Evolutionary conservation across 2,888 invertebrate genomes (phyloP).

Genomic region (Orthosia incerta): DNA sequence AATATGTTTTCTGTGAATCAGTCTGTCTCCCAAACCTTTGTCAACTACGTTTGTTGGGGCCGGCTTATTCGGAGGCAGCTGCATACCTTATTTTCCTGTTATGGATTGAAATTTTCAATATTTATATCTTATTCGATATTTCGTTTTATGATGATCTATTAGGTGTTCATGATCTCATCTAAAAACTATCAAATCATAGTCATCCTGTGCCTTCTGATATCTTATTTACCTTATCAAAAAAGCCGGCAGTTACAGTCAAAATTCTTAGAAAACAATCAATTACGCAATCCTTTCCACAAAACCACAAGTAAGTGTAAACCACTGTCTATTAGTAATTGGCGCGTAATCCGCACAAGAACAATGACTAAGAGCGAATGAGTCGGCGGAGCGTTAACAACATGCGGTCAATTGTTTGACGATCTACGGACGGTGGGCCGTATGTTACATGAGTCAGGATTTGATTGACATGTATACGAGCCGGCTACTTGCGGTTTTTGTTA

Average conservation of each 20-base stretch:
- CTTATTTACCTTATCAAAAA: background rate
- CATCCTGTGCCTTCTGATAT: background rate
- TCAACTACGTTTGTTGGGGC: no score
- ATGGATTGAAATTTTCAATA: no score
- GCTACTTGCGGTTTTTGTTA: slow-evolving; percentile 49
- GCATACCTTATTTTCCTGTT: no score
- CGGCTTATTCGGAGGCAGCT: no score
- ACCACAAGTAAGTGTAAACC: slow-evolving; percentile 34
- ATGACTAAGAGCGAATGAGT: slow-evolving; percentile 53
- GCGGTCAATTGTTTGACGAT: slow-evolving; percentile 61
- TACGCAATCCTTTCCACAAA: slow-evolving; percentile 30
- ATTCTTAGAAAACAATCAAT: background rate
- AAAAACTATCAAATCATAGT: background rate
- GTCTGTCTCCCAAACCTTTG: no score
- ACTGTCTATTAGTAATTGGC: slow-evolving; percentile 40
- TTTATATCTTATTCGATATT: no score
- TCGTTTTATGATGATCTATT: no score
- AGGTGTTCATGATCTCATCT: no score
- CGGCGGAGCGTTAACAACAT: slow-evolving; percentile 31
- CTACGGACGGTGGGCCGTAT: slow-evolving; percentile 18
- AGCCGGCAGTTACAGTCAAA: background rate
- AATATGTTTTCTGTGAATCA: no score
- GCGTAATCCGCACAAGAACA: slow-evolving; percentile 53
- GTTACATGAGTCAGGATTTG: slow-evolving; percentile 56
- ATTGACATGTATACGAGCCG: slow-evolving; percentile 51